phyloP scores from a whole-genome alignment of 2,113 vertebrate genomes.

The Trematocara marginatum region DNA sequence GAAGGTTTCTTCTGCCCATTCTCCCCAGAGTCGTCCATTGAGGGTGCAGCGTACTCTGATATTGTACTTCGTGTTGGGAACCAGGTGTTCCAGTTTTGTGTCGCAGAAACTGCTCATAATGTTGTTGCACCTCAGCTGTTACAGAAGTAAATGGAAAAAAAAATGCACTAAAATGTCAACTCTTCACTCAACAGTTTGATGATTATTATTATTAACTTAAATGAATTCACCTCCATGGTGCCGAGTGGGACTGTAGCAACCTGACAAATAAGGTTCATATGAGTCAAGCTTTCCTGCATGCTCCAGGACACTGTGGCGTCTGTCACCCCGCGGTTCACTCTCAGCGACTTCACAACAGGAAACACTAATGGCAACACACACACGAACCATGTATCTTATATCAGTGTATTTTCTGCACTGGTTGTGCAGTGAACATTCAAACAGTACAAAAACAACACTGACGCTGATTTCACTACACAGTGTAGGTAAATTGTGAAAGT shows the following conservation, averaged over 20 bases:
- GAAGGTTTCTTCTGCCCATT: conserved; percentile 9
- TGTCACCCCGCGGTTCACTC: background rate
- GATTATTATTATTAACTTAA: background rate
- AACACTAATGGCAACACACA: conserved; percentile 30
- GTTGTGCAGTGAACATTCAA: background rate
- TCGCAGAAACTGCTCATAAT: background rate
- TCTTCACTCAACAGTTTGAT: background rate
- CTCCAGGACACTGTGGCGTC: conserved; percentile 34
- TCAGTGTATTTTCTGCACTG: background rate
- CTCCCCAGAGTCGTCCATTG: conserved; percentile 28
- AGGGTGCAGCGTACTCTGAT: conserved; percentile 39
- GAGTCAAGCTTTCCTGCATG: conserved; percentile 19
- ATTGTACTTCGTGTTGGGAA: conserved; percentile 37
- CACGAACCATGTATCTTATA: background rate
- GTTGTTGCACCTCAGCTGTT: conserved; percentile 2
- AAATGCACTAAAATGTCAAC: background rate
- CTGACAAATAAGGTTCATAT: conserved; percentile 38
- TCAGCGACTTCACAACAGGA: conserved; percentile 17
- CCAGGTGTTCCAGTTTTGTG: conserved; percentile 23
- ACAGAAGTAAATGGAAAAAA: background rate
- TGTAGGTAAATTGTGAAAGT: background rate
- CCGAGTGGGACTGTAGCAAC: background rate
- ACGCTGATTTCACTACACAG: background rate
- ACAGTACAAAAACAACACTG: background rate
- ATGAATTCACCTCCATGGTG: background rate